These are phyloP conservation scores for Isaurus tuberculatus DNA, from an alignment of 92 coral and sea anemone genomes.

Conservation along the genomic window DNA sequence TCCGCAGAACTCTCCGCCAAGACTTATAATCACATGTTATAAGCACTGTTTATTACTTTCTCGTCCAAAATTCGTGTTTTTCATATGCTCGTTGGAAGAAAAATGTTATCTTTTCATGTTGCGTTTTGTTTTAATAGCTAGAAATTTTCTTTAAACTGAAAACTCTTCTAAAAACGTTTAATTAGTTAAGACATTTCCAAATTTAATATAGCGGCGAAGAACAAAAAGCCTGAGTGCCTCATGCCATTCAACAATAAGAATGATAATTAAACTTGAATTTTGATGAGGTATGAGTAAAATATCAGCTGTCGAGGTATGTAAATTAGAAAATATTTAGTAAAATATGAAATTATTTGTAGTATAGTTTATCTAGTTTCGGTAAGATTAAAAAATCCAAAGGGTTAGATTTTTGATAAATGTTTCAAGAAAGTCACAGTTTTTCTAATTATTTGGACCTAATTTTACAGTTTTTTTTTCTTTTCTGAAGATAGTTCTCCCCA, in stretches of 20 bases:
- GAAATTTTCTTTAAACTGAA: too few species aligned
- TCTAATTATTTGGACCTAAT: too few species aligned
- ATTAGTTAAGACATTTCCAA: not conserved
- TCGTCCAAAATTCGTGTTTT: not conserved
- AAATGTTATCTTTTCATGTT: not conserved
- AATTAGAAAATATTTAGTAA: too few species aligned
- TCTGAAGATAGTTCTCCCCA: too few species aligned
- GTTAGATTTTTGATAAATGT: too few species aligned
- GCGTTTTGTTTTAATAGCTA: not conserved
- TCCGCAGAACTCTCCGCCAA: not conserved
- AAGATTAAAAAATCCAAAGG: too few species aligned
- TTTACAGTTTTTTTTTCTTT: too few species aligned
- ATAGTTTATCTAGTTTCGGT: too few species aligned
- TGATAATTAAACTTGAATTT: constrained; percentile 1
- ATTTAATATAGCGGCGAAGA: not conserved
- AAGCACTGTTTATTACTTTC: too few species aligned
- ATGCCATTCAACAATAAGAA: not conserved
- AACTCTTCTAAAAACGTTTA: too few species aligned
- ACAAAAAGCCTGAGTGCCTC: not conserved
- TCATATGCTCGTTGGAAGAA: not conserved
- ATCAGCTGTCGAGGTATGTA: not conserved
- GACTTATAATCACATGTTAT: not conserved
- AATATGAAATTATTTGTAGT: too few species aligned
- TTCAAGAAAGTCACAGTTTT: too few species aligned
- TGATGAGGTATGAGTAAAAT: not conserved